These are phyloP conservation scores for Xenentodon cancila DNA, from an alignment of 2,797 vertebrate genomes.

Conservation along the genomic window DNA sequence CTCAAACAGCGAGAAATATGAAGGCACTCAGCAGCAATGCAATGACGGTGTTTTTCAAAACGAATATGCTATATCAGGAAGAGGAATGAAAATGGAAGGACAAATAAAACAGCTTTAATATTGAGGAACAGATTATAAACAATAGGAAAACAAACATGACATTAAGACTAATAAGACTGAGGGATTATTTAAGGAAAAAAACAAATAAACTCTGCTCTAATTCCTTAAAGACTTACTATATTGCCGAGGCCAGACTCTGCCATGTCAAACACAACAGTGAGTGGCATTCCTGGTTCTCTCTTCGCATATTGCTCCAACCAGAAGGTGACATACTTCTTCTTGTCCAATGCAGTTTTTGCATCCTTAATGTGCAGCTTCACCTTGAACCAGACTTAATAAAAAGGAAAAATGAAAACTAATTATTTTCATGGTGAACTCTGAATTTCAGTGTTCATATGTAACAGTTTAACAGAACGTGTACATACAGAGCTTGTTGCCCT, in stretches of 20 bases:
- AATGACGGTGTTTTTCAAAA: not conserved
- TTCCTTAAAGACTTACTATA: slow-evolving; percentile 85
- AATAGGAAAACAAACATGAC: no score
- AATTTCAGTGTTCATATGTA: not conserved
- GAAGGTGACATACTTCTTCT: slow-evolving; percentile 96
- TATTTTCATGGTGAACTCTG: not conserved
- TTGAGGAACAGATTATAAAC: no score
- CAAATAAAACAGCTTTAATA: no score
- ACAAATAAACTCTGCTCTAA: not conserved
- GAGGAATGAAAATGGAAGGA: not conserved
- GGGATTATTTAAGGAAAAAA: not conserved
- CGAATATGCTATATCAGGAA: not conserved
- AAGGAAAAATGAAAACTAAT: not conserved
- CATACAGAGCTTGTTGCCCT: slow-evolving; percentile 97
- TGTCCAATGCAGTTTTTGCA: slow-evolving; percentile 88
- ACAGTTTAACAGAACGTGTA: slow-evolving; percentile 36
- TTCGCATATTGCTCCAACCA: slow-evolving; percentile 95
- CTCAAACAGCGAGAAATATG: slow-evolving; percentile 23
- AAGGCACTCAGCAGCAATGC: no score
- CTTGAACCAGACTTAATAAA: slow-evolving; percentile 91
- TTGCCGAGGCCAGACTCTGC: slow-evolving; percentile 92
- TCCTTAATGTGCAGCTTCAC: slow-evolving; percentile 94
- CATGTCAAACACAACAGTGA: slow-evolving; percentile 98
- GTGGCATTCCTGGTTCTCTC: slow-evolving; percentile 92
- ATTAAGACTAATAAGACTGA: no score